phyloP scores from a whole-genome alignment of 2,113 vertebrate genomes.

The Osmerus mordax region DNA sequence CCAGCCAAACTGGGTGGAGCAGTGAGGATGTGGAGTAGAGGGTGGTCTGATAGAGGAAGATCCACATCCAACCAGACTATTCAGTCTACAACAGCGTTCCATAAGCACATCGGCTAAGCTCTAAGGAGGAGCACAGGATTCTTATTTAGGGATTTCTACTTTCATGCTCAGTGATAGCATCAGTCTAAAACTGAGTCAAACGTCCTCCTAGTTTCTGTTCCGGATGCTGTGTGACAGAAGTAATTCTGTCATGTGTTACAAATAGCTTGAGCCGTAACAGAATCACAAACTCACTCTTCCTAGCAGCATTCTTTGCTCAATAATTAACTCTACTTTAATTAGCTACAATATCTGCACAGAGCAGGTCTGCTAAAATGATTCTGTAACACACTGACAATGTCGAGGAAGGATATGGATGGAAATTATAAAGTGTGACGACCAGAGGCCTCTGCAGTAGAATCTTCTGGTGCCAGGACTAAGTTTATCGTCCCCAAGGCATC shows the following conservation, averaged over 20 bases:
- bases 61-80: too few relatives aligned
- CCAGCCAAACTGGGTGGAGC: too few relatives aligned
- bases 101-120: neutral
- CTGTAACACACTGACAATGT: neutral
- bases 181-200: slow-evolving; percentile 39
- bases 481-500: slow-evolving; percentile 38
- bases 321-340: too few relatives aligned
- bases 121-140: neutral
- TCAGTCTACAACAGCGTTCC: neutral
- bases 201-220: slow-evolving; percentile 51
- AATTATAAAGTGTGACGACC: neutral
- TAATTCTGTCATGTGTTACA: slow-evolving; percentile 10
- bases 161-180: slow-evolving; percentile 35
- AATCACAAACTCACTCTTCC: slow-evolving; percentile 30
- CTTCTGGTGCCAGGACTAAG: slow-evolving; percentile 31
- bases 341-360: too few relatives aligned
- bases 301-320: too few relatives aligned
- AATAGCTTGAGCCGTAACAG: slow-evolving; percentile 27
- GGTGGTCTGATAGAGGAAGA: too few relatives aligned
- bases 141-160: slow-evolving; percentile 6
- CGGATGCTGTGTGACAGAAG: slow-evolving; percentile 48
- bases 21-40: too few relatives aligned
- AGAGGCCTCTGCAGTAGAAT: slow-evolving; percentile 7
- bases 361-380: too few relatives aligned
- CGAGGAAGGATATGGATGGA: neutral